Conservation (phyloP, 1,140 invertebrate species). For the Conus ventricosus region DNA sequence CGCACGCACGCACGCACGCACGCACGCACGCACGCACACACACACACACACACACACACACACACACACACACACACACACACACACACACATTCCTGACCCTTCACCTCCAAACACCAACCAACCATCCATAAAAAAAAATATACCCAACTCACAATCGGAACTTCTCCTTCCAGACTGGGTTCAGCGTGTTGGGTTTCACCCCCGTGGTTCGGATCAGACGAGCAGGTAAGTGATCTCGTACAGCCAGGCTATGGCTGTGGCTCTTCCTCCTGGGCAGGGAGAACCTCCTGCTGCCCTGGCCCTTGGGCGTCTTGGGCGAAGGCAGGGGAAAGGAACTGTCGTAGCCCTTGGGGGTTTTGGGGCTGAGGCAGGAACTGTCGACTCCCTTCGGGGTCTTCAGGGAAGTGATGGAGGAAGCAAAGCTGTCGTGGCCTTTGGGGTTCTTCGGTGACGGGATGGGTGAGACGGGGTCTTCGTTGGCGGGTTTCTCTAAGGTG, state of each 20-base stretch:
- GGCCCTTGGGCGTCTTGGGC: background rate
- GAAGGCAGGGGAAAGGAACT: background rate
- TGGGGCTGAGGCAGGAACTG: background rate
- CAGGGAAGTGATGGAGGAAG: background rate
- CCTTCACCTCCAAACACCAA: background rate
- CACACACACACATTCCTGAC: background rate
- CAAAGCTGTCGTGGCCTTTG: slow-evolving; percentile 44
- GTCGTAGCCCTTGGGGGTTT: background rate
- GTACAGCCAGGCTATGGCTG: slow-evolving; percentile 39
- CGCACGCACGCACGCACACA: slow-evolving; percentile 2
- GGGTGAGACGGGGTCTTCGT: background rate
- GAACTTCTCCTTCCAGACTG: slow-evolving; percentile 97
- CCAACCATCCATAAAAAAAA: too few species aligned
- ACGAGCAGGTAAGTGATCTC: slow-evolving; percentile 83
- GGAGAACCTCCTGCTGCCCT: slow-evolving; percentile 44
- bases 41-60: slow-evolving; percentile 12
- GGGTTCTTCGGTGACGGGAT: background rate
- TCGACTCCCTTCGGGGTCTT: background rate
- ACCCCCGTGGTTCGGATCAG: slow-evolving; percentile 95
- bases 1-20: too few species aligned
- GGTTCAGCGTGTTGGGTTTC: slow-evolving; percentile 92
- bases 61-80: slow-evolving; percentile 4
- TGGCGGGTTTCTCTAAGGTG: background rate
- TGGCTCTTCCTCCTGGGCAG: slow-evolving; percentile 57
- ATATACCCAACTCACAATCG: slow-evolving; percentile 86